A percentile compares a stretch with the other conserved stretches of the same genome.
Evolutionary conservation across 2,113 vertebrate species (phyloP).

Genomic region (Urocolius indicus): DNA sequence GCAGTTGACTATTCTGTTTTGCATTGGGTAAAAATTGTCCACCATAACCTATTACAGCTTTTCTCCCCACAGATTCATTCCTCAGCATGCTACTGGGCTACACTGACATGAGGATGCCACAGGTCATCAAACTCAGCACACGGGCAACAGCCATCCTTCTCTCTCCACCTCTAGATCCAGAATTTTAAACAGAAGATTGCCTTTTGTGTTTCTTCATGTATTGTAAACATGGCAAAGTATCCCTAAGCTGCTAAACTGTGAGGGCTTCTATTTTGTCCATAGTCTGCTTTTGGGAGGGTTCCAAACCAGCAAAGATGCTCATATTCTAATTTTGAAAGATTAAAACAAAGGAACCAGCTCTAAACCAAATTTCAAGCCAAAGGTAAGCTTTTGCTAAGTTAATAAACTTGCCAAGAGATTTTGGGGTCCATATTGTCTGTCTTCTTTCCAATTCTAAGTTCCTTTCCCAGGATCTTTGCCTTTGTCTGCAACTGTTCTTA

Average conservation of each 20-base stretch:
- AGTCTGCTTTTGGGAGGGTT: background rate
- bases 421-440: background rate
- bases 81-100: background rate
- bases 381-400: background rate
- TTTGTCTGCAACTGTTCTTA: background rate
- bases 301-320: background rate
- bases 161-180: rapidly evolving
- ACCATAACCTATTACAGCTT: background rate
- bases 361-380: background rate
- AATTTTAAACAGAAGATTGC: background rate
- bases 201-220: background rate
- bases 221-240: background rate
- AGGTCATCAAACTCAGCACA: no score
- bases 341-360: background rate
- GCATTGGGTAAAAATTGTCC: background rate
- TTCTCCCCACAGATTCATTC: background rate
- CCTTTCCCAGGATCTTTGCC: background rate
- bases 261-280: background rate
- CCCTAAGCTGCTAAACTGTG: background rate
- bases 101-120: background rate
- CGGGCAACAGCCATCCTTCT: background rate
- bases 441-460: background rate
- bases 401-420: background rate
- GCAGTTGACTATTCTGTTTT: background rate
- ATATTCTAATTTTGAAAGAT: background rate